phyloP scores from a whole-genome alignment of 92 coral and sea anemone genomes.

The Epizoanthus ramosus region DNA sequence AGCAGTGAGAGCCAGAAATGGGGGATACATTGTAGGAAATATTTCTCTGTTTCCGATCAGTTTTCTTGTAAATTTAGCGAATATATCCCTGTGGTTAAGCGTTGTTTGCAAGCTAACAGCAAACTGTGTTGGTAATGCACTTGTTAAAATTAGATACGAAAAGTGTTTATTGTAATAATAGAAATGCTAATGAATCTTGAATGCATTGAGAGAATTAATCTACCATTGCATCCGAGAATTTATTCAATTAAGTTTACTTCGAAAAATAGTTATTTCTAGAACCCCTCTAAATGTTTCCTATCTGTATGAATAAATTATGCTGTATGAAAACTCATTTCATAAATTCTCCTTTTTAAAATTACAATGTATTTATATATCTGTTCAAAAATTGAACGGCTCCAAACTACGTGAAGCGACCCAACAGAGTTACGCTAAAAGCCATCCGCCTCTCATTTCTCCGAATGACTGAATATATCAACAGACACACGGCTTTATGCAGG shows the following conservation, averaged over 20 bases:
- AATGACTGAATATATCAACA: too few species aligned
- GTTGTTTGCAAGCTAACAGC: neutral
- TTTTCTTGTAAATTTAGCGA: too few species aligned
- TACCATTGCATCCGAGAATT: neutral
- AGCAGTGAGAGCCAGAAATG: neutral
- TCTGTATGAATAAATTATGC: neutral
- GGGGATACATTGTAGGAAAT: too few species aligned
- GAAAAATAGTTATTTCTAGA: constrained; percentile 10
- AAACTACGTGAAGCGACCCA: too few species aligned
- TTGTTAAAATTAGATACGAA: neutral
- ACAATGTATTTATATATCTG: too few species aligned
- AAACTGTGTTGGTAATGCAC: neutral
- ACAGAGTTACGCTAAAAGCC: too few species aligned
- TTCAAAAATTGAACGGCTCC: too few species aligned
- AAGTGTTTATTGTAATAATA: neutral
- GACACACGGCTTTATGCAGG: too few species aligned
- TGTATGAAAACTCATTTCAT: neutral
- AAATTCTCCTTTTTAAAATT: too few species aligned
- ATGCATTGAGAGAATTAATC: neutral
- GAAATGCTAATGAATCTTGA: neutral
- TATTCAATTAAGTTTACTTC: constrained; percentile 9
- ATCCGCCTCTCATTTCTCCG: too few species aligned
- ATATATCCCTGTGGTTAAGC: neutral
- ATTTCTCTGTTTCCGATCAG: neutral
- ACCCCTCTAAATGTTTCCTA: constrained; percentile 10